Evolutionary conservation across 2,888 invertebrate genomes (phyloP).

Genomic region (Liopterus haemorrhoidalis): DNA sequence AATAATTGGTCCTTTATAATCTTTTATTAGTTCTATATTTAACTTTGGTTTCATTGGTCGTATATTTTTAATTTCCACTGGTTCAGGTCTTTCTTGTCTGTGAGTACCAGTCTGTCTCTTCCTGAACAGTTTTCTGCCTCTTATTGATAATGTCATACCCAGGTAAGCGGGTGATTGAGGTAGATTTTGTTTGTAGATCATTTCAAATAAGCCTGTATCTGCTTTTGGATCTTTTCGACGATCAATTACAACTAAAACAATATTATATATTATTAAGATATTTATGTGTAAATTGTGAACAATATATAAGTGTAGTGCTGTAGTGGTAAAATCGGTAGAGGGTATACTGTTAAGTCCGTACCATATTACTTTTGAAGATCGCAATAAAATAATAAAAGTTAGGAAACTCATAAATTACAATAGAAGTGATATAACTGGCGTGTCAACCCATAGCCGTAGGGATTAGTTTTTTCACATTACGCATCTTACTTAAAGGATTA

Average conservation of each 20-base stretch:
- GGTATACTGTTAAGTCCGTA: too few relatives aligned
- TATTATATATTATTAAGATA: neutral
- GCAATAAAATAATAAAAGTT: too few relatives aligned
- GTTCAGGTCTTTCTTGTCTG: conserved; percentile 37
- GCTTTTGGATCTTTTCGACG: conserved; percentile 63
- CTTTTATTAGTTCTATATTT: conserved; percentile 44
- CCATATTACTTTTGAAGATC: too few relatives aligned
- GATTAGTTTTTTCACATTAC: too few relatives aligned
- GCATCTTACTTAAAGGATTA: too few relatives aligned
- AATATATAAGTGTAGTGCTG: too few relatives aligned
- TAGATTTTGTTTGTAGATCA: conserved; percentile 70
- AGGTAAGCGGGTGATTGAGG: conserved; percentile 77
- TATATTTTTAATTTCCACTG: conserved; percentile 25
- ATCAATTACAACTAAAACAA: conserved; percentile 68
- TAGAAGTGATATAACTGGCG: too few relatives aligned
- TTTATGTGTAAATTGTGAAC: neutral
- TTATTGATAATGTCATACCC: conserved; percentile 63
- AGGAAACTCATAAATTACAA: too few relatives aligned
- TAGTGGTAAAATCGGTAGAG: too few relatives aligned
- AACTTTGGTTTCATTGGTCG: conserved; percentile 38
- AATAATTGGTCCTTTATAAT: conserved; percentile 60
- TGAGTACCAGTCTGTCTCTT: conserved; percentile 35
- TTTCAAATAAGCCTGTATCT: conserved; percentile 74
- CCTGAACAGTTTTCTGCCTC: conserved; percentile 58
- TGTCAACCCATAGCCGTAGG: too few relatives aligned